Conservation (phyloP, 2,888 invertebrate genomes). For the Chymomyza caudatula region DNA sequence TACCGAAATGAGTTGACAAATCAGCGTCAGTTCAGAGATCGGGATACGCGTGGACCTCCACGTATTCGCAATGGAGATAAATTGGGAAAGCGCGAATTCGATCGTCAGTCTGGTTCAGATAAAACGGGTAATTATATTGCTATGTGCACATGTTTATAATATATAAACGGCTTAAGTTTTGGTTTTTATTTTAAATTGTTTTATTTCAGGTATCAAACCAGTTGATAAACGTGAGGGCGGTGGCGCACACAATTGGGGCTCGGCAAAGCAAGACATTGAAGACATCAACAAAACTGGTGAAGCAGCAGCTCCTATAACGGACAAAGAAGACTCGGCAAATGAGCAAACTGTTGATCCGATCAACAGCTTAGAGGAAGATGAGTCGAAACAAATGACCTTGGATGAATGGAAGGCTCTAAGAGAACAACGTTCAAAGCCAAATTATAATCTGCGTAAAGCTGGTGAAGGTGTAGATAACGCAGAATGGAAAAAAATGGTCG, state of each 20-base stretch:
- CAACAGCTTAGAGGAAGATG: conserved; percentile 83
- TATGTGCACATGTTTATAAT: not conserved
- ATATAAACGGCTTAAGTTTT: not conserved
- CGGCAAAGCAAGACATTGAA: conserved; percentile 93
- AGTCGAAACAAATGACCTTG: conserved; percentile 91
- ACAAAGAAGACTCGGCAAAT: conserved; percentile 76
- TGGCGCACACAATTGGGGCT: conserved; percentile 98
- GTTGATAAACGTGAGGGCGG: conserved; percentile 96
- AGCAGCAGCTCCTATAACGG: conserved; percentile 53
- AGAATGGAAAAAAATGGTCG: conserved; percentile 95
- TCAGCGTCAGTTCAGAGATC: conserved; percentile 75
- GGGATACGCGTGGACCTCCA: conserved; percentile 77
- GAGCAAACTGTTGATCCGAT: conserved; percentile 78
- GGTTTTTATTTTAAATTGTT: not conserved
- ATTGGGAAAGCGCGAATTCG: conserved; percentile 94
- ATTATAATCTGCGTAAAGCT: conserved; percentile 94
- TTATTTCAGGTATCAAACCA: conserved; percentile 83
- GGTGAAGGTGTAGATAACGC: conserved; percentile 94
- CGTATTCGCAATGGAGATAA: conserved; percentile 76
- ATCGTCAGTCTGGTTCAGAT: conserved; percentile 96
- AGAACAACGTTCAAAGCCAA: conserved; percentile 89
- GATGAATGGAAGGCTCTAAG: conserved; percentile 94
- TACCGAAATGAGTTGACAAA: conserved; percentile 76
- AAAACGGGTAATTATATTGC: conserved; percentile 84
- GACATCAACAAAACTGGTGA: conserved; percentile 68